Conservation (phyloP, 2,113 vertebrate species). For the Saguinus midas region DNA sequence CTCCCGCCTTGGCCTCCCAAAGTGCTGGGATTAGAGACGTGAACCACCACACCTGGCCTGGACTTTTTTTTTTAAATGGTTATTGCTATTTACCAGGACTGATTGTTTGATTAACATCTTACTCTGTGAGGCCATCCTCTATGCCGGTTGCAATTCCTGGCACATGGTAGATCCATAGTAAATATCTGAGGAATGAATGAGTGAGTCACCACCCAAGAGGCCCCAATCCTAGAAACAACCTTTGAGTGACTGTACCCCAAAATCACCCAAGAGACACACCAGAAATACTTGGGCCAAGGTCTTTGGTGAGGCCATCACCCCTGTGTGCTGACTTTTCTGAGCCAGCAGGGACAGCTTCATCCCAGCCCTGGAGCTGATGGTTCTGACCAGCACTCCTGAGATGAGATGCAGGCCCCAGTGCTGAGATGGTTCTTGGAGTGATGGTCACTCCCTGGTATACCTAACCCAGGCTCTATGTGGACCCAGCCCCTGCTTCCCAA, state of each 20-base stretch:
- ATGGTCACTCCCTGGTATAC: too few species aligned
- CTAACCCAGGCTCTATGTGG: neutral
- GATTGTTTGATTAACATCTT: neutral
- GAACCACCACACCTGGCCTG: neutral
- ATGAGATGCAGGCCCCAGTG: neutral
- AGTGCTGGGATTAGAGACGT: too few species aligned
- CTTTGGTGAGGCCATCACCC: neutral
- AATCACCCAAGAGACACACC: neutral
- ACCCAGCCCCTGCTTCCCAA: neutral
- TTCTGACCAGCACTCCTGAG: neutral
- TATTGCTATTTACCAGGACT: neutral
- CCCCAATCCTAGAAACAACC: neutral
- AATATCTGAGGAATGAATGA: neutral
- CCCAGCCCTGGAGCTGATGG: neutral
- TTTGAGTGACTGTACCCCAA: neutral
- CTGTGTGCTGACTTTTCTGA: neutral
- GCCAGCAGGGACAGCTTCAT: neutral
- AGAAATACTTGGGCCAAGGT: neutral
- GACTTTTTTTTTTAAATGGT: neutral
- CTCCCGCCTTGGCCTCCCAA: too few species aligned
- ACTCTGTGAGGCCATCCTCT: neutral
- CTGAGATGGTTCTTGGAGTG: neutral
- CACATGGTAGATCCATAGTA: neutral
- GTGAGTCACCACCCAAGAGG: neutral
- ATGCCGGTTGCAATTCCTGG: fast-evolving